Percentiles rank a stretch among this genome's conserved stretches.
phyloP scores from a whole-genome alignment of 2,113 vertebrate species.

The Rhinolophus sinicus region DNA sequence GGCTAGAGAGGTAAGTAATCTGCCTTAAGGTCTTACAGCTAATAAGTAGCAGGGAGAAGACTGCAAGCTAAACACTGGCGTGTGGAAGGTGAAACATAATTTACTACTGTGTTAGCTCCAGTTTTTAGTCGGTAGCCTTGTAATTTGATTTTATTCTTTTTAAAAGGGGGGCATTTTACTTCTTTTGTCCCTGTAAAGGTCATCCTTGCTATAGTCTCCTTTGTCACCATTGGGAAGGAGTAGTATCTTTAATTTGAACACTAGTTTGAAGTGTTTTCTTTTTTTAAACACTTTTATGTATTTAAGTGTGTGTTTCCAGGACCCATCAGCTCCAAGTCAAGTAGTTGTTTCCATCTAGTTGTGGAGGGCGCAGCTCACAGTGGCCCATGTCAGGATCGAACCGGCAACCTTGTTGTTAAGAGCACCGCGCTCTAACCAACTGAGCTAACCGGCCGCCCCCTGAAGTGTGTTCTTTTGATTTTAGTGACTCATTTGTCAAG shows the following conservation, averaged over 20 bases:
- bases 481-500: slow-evolving; percentile 5
- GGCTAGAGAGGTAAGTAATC: background rate
- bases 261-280: slow-evolving; percentile 15
- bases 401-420: too few relatives aligned
- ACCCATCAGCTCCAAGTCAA: too few relatives aligned
- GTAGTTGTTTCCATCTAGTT: too few relatives aligned
- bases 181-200: background rate
- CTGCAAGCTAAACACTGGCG: background rate
- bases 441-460: too few relatives aligned
- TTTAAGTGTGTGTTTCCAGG: too few relatives aligned
- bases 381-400: too few relatives aligned
- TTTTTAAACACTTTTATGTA: background rate
- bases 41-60: background rate
- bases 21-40: background rate
- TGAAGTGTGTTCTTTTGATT: slow-evolving; percentile 45
- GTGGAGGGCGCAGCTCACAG: too few relatives aligned
- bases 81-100: background rate
- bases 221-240: background rate
- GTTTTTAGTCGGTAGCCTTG: background rate
- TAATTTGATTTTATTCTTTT: slow-evolving; percentile 17
- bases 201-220: slow-evolving; percentile 25
- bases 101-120: background rate
- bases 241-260: slow-evolving; percentile 6
- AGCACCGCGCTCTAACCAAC: too few relatives aligned
- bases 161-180: background rate